phyloP scores from a whole-genome alignment of 2,888 invertebrate species.

The Drosophila rubida region DNA sequence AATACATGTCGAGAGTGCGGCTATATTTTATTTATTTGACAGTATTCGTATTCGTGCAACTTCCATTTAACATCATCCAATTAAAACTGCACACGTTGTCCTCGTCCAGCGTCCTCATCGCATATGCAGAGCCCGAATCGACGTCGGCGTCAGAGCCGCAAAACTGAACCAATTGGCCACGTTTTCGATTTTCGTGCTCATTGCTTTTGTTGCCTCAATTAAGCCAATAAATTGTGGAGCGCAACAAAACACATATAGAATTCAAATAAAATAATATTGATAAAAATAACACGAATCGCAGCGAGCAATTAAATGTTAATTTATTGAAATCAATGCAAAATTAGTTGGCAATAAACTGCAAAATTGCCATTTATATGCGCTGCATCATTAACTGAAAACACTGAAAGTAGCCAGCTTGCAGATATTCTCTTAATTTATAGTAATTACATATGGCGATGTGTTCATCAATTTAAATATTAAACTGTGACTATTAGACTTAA shows the following conservation, averaged over 20 bases:
- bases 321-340: conserved; percentile 71
- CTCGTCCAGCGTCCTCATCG: conserved; percentile 35
- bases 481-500: too few relatives aligned
- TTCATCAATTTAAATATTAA: too few relatives aligned
- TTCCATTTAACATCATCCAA: conserved; percentile 44
- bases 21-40: conserved; percentile 57
- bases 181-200: conserved; percentile 21
- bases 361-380: conserved; percentile 37
- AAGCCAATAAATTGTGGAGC: conserved; percentile 62
- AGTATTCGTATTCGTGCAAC: conserved; percentile 17
- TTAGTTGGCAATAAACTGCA: conserved; percentile 66
- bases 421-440: conserved; percentile 1
- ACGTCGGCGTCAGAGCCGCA: neutral
- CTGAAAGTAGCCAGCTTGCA: neutral
- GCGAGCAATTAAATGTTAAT: conserved; percentile 69
- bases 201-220: conserved; percentile 64
- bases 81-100: conserved; percentile 47
- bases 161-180: conserved; percentile 45
- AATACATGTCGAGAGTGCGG: conserved; percentile 34
- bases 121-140: conserved; percentile 39
- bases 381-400: neutral
- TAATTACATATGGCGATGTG: too few relatives aligned
- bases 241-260: conserved; percentile 17
- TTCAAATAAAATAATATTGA: conserved; percentile 17
- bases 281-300: conserved; percentile 41